phyloP scores from a whole-genome alignment of 2,888 invertebrate species.

The Drosophila suboccidentalis region DNA sequence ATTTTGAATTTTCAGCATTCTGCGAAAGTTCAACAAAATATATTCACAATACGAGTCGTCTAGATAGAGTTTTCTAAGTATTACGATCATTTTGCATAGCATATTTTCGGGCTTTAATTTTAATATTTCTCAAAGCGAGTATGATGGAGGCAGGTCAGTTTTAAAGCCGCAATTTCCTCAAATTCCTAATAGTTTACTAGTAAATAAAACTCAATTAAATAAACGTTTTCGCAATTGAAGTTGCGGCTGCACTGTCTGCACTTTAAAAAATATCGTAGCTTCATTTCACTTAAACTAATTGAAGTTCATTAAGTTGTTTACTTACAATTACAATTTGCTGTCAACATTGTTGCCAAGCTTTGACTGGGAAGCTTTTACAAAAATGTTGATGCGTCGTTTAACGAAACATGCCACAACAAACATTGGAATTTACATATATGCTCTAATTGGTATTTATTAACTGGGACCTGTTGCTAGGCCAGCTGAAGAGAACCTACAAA shows the following conservation, averaged over 20 bases:
- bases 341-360: slow-evolving; percentile 53
- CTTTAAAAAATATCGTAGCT: slow-evolving; percentile 48
- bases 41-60: too few species aligned
- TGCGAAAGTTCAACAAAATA: too few species aligned
- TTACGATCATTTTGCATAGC: slow-evolving; percentile 14
- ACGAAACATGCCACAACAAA: slow-evolving; percentile 23
- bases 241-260: slow-evolving; percentile 25
- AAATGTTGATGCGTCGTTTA: slow-evolving; percentile 34
- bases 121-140: not conserved
- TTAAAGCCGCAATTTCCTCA: not conserved
- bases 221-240: slow-evolving; percentile 47
- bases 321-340: slow-evolving; percentile 4
- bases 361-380: slow-evolving; percentile 11
- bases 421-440: slow-evolving; percentile 28
- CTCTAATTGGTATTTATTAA: slow-evolving; percentile 42
- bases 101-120: slow-evolving; percentile 39
- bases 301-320: slow-evolving; percentile 53
- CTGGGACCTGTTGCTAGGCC: slow-evolving; percentile 20
- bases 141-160: slow-evolving; percentile 9
- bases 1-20: too few species aligned
- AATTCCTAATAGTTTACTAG: slow-evolving; percentile 35
- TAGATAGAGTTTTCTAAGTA: too few species aligned
- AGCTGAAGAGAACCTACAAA: slow-evolving; percentile 17
- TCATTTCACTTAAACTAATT: slow-evolving; percentile 72
- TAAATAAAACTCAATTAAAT: slow-evolving; percentile 66